These are phyloP conservation scores for Anas platyrhynchos DNA, from an alignment of 2,113 vertebrate species.

Conservation along the genomic window DNA sequence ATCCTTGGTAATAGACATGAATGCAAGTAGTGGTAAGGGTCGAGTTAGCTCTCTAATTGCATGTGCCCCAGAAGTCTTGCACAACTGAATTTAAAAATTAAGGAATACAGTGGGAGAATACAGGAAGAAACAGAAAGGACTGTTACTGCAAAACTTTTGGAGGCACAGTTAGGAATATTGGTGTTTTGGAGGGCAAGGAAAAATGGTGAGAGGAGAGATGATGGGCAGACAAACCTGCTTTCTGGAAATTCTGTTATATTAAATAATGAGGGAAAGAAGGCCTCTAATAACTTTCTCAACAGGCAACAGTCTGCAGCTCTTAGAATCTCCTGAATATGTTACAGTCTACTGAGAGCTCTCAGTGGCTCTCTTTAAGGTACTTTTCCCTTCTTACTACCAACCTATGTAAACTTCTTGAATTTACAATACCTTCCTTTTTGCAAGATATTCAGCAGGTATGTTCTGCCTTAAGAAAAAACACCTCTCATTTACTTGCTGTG, in stretches of 20 bases:
- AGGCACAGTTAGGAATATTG: background rate
- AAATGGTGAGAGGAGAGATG: background rate
- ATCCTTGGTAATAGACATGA: background rate
- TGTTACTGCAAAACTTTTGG: background rate
- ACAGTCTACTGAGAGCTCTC: background rate
- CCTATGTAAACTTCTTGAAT: background rate
- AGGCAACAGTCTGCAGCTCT: background rate
- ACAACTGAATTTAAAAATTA: background rate
- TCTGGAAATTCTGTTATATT: background rate
- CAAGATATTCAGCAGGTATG: background rate
- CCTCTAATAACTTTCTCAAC: background rate
- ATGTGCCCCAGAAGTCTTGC: background rate
- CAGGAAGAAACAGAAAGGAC: background rate
- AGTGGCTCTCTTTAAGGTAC: background rate
- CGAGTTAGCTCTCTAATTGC: background rate
- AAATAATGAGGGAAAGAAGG: background rate
- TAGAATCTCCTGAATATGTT: background rate
- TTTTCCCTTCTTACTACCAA: background rate
- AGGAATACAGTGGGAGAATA: background rate
- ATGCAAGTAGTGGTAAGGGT: background rate
- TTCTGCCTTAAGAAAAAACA: background rate
- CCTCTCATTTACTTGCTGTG: background rate
- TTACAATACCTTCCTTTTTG: background rate
- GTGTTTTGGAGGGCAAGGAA: background rate
- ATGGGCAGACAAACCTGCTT: background rate